Evolutionary conservation across 2,113 vertebrate species (phyloP).

Genomic region (Oreochromis niloticus): DNA sequence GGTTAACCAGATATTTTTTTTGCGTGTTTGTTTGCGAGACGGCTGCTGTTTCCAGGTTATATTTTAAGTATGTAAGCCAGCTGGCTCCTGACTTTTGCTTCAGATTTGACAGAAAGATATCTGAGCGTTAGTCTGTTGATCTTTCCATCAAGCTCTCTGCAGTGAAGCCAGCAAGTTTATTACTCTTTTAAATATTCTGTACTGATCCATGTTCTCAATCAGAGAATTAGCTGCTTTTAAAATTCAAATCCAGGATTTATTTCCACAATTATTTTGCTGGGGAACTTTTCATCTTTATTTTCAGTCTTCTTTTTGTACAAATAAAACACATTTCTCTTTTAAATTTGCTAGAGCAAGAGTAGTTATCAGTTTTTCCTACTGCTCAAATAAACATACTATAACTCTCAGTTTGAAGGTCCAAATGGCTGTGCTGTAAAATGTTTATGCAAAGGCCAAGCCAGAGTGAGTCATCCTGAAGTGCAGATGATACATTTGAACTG

Average conservation of each 20-base stretch:
- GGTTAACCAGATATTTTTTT: background rate
- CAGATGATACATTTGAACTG: background rate
- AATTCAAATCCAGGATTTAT: background rate
- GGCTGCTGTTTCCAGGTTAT: background rate
- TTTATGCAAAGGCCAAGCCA: background rate
- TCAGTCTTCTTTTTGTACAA: background rate
- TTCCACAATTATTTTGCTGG: background rate
- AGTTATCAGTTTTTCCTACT: background rate
- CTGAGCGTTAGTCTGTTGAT: background rate
- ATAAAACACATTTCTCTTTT: background rate
- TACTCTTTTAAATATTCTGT: background rate
- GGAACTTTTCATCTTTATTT: background rate
- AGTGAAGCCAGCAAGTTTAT: background rate
- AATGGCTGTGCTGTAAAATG: background rate
- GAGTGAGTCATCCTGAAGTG: conserved; percentile 6
- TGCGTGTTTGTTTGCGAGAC: background rate
- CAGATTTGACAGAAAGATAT: background rate
- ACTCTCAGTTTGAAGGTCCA: background rate
- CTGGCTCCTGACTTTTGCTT: background rate
- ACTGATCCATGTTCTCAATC: background rate
- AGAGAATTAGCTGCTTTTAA: background rate
- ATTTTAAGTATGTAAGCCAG: background rate
- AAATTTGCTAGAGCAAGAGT: background rate
- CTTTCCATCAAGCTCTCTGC: background rate
- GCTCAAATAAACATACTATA: background rate